phyloP scores from a whole-genome alignment of 1,140 invertebrate genomes.

The Parapsyche elsis region DNA sequence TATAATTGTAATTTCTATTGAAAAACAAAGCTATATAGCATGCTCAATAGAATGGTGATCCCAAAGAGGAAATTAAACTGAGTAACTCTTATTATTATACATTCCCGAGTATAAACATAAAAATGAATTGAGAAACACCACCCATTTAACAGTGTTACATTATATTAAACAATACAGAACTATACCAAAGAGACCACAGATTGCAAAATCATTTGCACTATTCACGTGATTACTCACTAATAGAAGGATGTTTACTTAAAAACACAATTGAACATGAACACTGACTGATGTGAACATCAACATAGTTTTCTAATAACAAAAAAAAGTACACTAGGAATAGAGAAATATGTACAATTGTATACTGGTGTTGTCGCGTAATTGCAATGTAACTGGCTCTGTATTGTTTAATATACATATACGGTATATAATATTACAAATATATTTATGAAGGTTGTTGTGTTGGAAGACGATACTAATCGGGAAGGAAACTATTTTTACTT shows the following conservation, averaged over 20 bases:
- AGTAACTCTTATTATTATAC: slow-evolving; percentile 24
- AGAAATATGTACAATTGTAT: neutral
- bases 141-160: neutral
- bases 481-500: slow-evolving; percentile 23
- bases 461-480: slow-evolving; percentile 22
- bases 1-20: slow-evolving; percentile 53
- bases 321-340: slow-evolving; percentile 44
- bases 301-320: neutral
- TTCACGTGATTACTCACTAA: no score
- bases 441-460: slow-evolving; percentile 19
- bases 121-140: slow-evolving; percentile 51
- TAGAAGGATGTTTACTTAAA: no score
- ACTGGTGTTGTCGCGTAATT: no score
- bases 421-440: neutral
- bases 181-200: no score
- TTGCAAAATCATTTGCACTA: no score
- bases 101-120: neutral
- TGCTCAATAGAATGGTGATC: neutral
- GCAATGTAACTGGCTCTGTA: neutral
- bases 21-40: slow-evolving; percentile 18
- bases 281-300: no score
- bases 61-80: slow-evolving; percentile 31
- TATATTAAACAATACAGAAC: no score
- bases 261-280: no score
- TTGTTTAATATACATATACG: no score